Conservation (phyloP, 2,888 invertebrate genomes). For the Aphelenchoides bicaudatus region DNA sequence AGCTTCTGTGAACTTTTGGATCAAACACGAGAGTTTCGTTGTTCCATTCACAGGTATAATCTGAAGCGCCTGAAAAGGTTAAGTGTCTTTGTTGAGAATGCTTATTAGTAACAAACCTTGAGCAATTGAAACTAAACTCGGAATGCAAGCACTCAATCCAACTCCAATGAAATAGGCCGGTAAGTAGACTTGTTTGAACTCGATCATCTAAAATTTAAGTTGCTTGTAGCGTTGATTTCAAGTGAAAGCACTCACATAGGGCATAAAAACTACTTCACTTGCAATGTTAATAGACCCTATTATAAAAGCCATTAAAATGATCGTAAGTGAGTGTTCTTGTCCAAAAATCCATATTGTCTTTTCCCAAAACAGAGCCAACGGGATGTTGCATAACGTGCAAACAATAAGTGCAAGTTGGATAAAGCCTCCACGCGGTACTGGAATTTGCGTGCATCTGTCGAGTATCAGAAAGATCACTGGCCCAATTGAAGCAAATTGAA, state of each 20-base stretch:
- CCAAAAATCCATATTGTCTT: conserved; percentile 1
- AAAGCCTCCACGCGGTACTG: not conserved
- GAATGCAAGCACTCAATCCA: too few species aligned
- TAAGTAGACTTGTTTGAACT: conserved; percentile 6
- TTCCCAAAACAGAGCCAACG: not conserved
- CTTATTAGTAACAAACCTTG: conserved; percentile 5
- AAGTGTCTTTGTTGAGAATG: not conserved
- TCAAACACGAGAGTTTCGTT: not conserved
- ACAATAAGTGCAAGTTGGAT: conserved; percentile 6
- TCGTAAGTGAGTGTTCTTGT: not conserved
- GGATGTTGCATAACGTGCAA: not conserved
- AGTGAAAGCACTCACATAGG: conserved; percentile 9
- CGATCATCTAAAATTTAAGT: too few species aligned
- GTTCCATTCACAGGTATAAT: conserved; percentile 2
- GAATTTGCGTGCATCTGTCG: not conserved
- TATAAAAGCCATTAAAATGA: not conserved
- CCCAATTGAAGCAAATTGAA: conserved; percentile 6
- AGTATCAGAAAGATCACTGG: conserved; percentile 1
- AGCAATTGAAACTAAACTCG: conserved; percentile 3
- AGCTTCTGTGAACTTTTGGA: not conserved
- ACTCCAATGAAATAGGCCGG: conserved; percentile 15
- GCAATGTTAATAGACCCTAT: not conserved
- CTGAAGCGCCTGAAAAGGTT: conserved; percentile 5
- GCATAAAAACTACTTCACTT: conserved; percentile 3
- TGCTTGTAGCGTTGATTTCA: too few species aligned